Base-by-base conservation (phyloP, 2,888 invertebrate genomes). In the Pyrocoelia pectoralis region DNA sequence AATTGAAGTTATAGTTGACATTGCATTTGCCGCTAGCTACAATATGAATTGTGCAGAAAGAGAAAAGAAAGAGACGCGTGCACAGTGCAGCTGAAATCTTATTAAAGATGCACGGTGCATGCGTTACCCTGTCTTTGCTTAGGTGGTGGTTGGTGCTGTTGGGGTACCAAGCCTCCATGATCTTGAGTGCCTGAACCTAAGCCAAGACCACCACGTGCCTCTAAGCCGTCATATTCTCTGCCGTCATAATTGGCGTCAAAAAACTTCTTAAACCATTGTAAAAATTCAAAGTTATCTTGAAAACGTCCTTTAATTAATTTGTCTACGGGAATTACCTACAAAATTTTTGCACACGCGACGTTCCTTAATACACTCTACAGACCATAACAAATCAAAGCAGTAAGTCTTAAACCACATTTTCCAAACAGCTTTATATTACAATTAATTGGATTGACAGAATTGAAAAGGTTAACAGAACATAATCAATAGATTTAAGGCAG, bases 211-310 rank as follows among this genome's bases (percentile, higher is more conserved):
- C 92, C 92, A 64, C 98, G 89, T 60, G 94, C 94, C 70, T 93
- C 93, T 70, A 92, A 84, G 56, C 97, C 94, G 81, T 98, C 95
- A 83, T 99, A 99, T 74, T 96, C 96, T 77, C 93, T 90, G 72
- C 97, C 98, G 82, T 97, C 97, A 84, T 98, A 99, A 86, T 99
- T 99, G 73, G 98, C 98, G 86, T 99, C 99, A 84, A 98, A 99
- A 86, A 99, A 98, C 84, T 98, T 98, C 89, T 99, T 99, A 88
- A 99, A 99, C 99, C 99, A 99, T 87, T 99, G 99, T 77, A 99
- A 92, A 87, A 99, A 99, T 86, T 99, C 99, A 89, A 99, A 99
- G 87, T 99, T 99, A 86, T 99, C 99, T 89, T 99, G 99, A 86
- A 99, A 99, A 80, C 97, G 91, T 79, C 97, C 98, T 85, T 98